phyloP scores from a whole-genome alignment of 2,888 invertebrate species.

The Ormyrus thymus region DNA sequence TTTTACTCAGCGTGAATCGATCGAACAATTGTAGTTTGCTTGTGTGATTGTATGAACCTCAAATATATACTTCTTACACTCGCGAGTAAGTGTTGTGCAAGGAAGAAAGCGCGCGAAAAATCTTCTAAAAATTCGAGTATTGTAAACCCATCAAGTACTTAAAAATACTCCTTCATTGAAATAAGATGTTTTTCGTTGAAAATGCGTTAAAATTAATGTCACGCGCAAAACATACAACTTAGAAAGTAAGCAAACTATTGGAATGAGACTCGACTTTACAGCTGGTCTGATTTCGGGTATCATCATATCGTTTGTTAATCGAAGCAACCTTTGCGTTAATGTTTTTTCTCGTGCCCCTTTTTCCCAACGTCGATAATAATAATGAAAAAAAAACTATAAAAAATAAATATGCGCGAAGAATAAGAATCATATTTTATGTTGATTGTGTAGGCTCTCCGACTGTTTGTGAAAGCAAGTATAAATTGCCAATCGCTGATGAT shows the following conservation, averaged over 20 bases:
- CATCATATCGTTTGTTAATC: constrained; percentile 63
- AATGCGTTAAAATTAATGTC: constrained; percentile 36
- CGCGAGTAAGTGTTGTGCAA: constrained; percentile 36
- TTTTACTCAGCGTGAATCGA: constrained; percentile 36
- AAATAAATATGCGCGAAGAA: constrained; percentile 46
- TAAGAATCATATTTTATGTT: constrained; percentile 60
- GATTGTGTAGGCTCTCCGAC: constrained; percentile 59
- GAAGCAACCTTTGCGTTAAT: constrained; percentile 52
- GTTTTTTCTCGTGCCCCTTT: constrained; percentile 37
- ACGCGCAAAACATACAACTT: constrained; percentile 30
- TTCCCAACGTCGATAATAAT: constrained; percentile 34
- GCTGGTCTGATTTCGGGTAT: constrained; percentile 69
- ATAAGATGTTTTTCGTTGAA: constrained; percentile 32
- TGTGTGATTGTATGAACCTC: constrained; percentile 44
- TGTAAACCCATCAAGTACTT: constrained; percentile 53
- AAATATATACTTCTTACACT: constrained; percentile 15
- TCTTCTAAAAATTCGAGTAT: constrained; percentile 46
- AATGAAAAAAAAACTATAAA: constrained; percentile 29
- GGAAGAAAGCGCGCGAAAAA: constrained; percentile 32
- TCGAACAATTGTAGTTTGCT: constrained; percentile 40
- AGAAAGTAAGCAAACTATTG: constrained; percentile 59
- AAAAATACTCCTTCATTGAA: constrained; percentile 47
- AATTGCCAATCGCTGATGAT: constrained; percentile 64
- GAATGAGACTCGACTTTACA: constrained; percentile 63
- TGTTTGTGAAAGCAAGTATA: constrained; percentile 58